These are phyloP conservation scores for Pachyuromys duprasi DNA, from an alignment of 2,797 vertebrate genomes.

Conservation along the genomic window DNA sequence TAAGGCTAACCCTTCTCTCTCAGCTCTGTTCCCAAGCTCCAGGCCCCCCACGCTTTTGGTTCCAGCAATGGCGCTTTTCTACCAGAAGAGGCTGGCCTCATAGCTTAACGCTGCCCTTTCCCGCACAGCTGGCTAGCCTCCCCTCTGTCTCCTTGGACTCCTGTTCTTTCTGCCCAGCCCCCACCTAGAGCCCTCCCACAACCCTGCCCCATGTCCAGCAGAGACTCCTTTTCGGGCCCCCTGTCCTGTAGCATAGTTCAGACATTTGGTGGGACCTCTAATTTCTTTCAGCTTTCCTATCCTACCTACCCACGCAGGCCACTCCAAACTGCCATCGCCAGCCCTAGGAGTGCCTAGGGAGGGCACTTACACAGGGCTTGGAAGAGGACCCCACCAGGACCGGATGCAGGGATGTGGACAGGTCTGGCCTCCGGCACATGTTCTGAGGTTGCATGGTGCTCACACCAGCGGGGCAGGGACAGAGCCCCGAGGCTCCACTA, in stretches of 20 bases:
- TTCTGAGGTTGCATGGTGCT: background rate
- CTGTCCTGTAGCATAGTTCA: background rate
- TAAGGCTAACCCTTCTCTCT: rapidly evolving
- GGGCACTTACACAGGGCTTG: background rate
- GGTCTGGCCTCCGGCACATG: background rate
- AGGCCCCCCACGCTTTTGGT: background rate
- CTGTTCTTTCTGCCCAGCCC: background rate
- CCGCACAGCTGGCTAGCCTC: too few relatives aligned
- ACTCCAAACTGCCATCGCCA: background rate
- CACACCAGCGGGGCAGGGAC: background rate
- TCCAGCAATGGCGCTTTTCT: background rate
- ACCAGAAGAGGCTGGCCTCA: background rate
- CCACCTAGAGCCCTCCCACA: background rate
- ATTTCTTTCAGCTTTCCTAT: background rate
- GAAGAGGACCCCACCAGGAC: too few relatives aligned
- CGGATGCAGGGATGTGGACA: too few relatives aligned
- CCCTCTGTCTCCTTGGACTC: background rate
- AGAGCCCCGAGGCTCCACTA: background rate
- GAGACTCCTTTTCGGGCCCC: background rate
- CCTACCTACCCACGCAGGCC: rapidly evolving
- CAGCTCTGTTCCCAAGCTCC: too few relatives aligned
- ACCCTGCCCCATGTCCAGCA: background rate
- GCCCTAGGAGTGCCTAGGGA: rapidly evolving
- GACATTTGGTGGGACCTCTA: background rate
- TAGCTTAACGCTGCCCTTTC: background rate